phyloP scores from a whole-genome alignment of 1,140 invertebrate species.

The Nomia melanderi region DNA sequence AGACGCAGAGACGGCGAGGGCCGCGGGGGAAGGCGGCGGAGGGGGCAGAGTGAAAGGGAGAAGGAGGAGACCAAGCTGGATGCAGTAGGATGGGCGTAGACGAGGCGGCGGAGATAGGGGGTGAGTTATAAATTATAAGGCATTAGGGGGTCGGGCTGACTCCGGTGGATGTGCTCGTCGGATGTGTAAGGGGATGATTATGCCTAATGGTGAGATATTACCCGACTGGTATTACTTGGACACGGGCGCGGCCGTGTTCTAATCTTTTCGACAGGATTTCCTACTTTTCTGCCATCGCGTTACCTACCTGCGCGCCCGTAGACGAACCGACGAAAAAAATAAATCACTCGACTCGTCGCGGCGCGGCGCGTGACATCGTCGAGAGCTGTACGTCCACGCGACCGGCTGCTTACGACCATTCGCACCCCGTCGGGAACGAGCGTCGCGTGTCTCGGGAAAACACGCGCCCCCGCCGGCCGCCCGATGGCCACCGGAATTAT shows the following conservation, averaged over 20 bases:
- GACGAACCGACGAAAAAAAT: conserved; percentile 31
- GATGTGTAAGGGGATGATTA: conserved; percentile 81
- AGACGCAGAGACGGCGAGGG: conserved; percentile 13
- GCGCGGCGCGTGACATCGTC: background rate
- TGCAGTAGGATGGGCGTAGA: conserved; percentile 38
- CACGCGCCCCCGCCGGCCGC: background rate
- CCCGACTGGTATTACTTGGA: conserved; percentile 79
- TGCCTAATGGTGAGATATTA: conserved; percentile 82
- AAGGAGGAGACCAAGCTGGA: conserved; percentile 53
- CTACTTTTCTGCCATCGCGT: conserved; percentile 73
- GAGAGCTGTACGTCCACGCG: conserved; percentile 12
- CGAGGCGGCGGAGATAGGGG: conserved; percentile 43
- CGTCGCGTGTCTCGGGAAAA: conserved; percentile 15
- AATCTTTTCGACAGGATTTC: conserved; percentile 81
- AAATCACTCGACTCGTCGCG: conserved; percentile 4
- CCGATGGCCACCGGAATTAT: conserved; percentile 11
- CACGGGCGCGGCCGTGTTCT: conserved; percentile 78
- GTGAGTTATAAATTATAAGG: conserved; percentile 70
- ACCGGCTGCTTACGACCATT: conserved; percentile 3
- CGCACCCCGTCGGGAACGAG: background rate
- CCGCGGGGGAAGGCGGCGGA: background rate
- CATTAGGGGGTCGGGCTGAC: conserved; percentile 68
- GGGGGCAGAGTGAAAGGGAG: conserved; percentile 29
- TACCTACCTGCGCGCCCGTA: background rate
- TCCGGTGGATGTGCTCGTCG: conserved; percentile 72